Evolutionary conservation across 2,797 vertebrate species (phyloP), one percentile per base, ranked within the genome.

Genomic region (Phyllotis vaccarum): DNA sequence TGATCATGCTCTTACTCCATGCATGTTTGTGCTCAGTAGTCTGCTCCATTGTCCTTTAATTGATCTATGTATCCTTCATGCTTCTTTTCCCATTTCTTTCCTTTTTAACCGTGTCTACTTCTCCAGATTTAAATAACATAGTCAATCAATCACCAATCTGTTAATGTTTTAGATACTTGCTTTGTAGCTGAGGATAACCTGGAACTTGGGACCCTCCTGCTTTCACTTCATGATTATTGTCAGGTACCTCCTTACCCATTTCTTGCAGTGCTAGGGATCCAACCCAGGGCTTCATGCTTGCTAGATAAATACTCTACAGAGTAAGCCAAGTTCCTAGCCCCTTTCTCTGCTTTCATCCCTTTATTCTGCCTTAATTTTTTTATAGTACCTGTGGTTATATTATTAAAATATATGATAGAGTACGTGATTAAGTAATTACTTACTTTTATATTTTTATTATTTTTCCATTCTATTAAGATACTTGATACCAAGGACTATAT

Each of bases 391-490:
- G 43, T 34, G 37, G 80, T 74, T 87, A 80, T 75, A 86, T 70
- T 58, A 54, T 70, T 82, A 62, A 24, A 93, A 62, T 64, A 14
- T n/a, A 31, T 79, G 52, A 81, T 37, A 76, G 56, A 17, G 78
- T 12, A 66, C 3, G 52, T 68, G 78, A 82, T 43, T 70, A 86
- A 62, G 8, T 80, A 60, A 62, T 89, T 89, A 90, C 88, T 87
- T 96, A 58, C 76, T 96, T 29, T 66, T 46, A 19, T 80, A 87
- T 97, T 94, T 60, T 27, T 87, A 68, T 95, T 81, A 76, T 62
- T 66, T 34, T 9, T 54, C 49, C 86, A 58, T 12, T 78, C 60
- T 34, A 60, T 52, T 88, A 90, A 94, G 52, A n/a, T 88, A 27
- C 54, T 94, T 94, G 43, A 83, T 90, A 62, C 46, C 19, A 93